phyloP scores from a whole-genome alignment of 2,888 invertebrate species.

The Gibbula magus region DNA sequence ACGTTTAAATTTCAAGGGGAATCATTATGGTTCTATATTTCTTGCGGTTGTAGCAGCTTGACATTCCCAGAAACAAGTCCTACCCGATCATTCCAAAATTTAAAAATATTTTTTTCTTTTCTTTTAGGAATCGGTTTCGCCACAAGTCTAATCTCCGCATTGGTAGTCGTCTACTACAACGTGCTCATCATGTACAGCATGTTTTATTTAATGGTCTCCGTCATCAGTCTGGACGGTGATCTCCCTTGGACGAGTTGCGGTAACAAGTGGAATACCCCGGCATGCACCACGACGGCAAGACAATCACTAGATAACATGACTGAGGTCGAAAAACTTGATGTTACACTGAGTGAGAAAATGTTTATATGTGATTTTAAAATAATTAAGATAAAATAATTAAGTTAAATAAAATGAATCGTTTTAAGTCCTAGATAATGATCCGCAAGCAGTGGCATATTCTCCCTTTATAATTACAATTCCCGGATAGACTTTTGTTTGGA shows the following conservation, averaged over 20 bases:
- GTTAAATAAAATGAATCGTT: too few relatives aligned
- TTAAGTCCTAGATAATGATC: too few relatives aligned
- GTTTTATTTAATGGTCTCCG: conserved; percentile 72
- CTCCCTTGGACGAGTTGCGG: conserved; percentile 77
- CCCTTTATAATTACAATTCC: too few relatives aligned
- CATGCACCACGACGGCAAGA: neutral
- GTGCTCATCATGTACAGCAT: conserved; percentile 76
- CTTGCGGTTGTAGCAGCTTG: too few relatives aligned
- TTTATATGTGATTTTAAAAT: too few relatives aligned
- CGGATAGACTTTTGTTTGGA: too few relatives aligned
- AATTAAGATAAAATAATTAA: too few relatives aligned
- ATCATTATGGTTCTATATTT: too few relatives aligned
- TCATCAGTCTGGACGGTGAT: conserved; percentile 54
- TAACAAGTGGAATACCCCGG: conserved; percentile 63
- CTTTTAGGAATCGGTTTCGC: conserved; percentile 56
- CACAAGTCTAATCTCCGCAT: conserved; percentile 50
- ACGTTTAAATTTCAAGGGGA: too few relatives aligned
- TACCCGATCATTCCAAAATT: too few relatives aligned
- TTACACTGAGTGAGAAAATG: neutral
- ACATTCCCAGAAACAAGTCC: too few relatives aligned
- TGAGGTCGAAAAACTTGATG: neutral
- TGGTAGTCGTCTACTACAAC: conserved; percentile 75
- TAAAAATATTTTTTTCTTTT: neutral
- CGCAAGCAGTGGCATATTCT: too few relatives aligned
- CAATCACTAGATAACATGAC: neutral